phyloP scores from a whole-genome alignment of 2,888 invertebrate species.

The Cyclophora punctaria region DNA sequence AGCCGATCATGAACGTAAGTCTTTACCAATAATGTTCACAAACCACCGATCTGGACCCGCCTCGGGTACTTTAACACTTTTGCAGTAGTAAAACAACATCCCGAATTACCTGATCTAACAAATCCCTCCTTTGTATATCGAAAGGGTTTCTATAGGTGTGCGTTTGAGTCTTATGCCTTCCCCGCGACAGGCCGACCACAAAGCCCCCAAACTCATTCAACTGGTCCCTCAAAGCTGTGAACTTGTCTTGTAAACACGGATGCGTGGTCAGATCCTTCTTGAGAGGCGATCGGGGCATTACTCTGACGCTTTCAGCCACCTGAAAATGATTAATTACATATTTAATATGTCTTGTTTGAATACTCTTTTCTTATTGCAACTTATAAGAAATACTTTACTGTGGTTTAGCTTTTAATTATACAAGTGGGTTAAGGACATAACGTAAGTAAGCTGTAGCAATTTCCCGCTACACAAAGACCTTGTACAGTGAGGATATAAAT shows the following conservation, averaged over 20 bases:
- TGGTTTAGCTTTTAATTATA: too few species aligned
- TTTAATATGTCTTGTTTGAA: too few species aligned
- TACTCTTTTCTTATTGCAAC: too few species aligned
- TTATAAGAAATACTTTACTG: too few species aligned
- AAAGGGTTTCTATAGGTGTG: constrained; percentile 93
- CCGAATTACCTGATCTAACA: constrained; percentile 85
- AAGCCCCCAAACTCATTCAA: constrained; percentile 90
- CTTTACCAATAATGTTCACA: too few species aligned
- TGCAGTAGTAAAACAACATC: neutral
- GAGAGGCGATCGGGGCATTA: constrained; percentile 80
- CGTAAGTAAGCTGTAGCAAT: too few species aligned
- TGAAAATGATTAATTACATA: constrained; percentile 26
- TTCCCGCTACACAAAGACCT: too few species aligned
- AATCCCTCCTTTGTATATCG: constrained; percentile 91
- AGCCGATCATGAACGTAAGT: too few species aligned
- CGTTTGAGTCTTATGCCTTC: constrained; percentile 66
- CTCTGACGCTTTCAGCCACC: constrained; percentile 83
- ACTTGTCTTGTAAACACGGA: constrained; percentile 87
- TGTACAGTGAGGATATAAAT: too few species aligned
- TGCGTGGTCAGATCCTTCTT: constrained; percentile 89
- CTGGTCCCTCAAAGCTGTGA: constrained; percentile 87
- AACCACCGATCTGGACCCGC: too few species aligned
- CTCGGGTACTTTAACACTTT: too few species aligned
- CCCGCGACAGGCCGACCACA: constrained; percentile 80
- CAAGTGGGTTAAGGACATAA: too few species aligned